Conservation (phyloP, 1,140 invertebrate species). For the Medauroidea extradentata region DNA sequence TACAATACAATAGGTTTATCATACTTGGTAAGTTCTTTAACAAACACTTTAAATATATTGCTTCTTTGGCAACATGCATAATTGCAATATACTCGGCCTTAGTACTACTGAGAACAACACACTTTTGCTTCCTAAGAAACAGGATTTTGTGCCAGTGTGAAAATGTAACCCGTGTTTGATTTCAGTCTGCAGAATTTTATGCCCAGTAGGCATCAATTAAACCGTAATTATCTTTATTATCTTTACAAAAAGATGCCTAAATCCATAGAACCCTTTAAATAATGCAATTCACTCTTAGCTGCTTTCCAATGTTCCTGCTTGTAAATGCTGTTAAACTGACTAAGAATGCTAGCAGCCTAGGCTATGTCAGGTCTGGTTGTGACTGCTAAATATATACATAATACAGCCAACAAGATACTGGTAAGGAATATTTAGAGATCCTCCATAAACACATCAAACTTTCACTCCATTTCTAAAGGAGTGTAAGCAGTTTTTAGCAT, state of each 20-base stretch:
- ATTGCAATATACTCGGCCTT: slow-evolving; percentile 46
- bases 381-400: slow-evolving; percentile 43
- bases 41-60: slow-evolving; percentile 32
- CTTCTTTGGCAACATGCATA: slow-evolving; percentile 38
- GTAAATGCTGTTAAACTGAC: slow-evolving; percentile 42
- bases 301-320: slow-evolving; percentile 37
- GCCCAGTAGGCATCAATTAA: slow-evolving; percentile 35
- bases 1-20: slow-evolving; percentile 17
- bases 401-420: slow-evolving; percentile 36
- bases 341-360: slow-evolving; percentile 41
- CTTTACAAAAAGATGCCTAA: slow-evolving; percentile 22
- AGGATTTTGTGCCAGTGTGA: slow-evolving; percentile 32
- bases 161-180: slow-evolving; percentile 36
- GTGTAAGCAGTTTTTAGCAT: slow-evolving; percentile 27
- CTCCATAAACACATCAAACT: slow-evolving; percentile 9
- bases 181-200: slow-evolving; percentile 23
- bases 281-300: slow-evolving; percentile 42
- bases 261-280: slow-evolving; percentile 38
- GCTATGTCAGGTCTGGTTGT: slow-evolving; percentile 46
- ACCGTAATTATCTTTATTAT: slow-evolving; percentile 6
- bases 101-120: slow-evolving; percentile 43
- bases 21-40: slow-evolving; percentile 14
- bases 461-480: slow-evolving; percentile 24
- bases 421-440: slow-evolving; percentile 25
- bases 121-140: slow-evolving; percentile 49